Evolutionary conservation across 2,888 invertebrate species (phyloP), one percentile per base, ranked within the genome.

Genomic region (Drosophila nr. medialis): DNA sequence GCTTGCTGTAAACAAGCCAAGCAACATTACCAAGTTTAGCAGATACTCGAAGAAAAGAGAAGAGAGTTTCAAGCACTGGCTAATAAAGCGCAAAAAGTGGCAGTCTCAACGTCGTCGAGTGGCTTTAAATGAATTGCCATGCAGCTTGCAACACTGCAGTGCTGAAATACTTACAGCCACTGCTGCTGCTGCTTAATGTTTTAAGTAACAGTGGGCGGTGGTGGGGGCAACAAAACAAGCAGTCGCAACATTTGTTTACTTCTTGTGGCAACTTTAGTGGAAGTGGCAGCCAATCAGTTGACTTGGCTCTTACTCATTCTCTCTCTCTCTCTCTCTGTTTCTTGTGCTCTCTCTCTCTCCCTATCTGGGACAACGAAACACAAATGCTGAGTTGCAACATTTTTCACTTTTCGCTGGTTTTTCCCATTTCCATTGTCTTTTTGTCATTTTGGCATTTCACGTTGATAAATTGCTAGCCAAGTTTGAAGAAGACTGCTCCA

Each of bases 391-490:
- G 65, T 64, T 72, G 81, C 67, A 74, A 81, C 79, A 81, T 86
- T 85, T 86, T 86, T 86, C 83, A 85, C 83, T 83, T 78, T 85
- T 75, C 68, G 45, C 45, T 54, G 45, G 64, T 51, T 45, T 15
- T 40, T 45, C n/a, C 55, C 24, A 32, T 15, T 36, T 34, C 36
- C n/a, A 36, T 18, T 54, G 34, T 54, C 24, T 62, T 55, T 63
- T 56, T 70, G 64, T 70, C 62, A 63, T 70, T 72, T 66, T 77
- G 77, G 75, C 74, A 72, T 77, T 87, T 83, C 80, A 83, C 84
- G 87, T 86, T 86, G 86, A 86, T 86, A 87, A 86, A 86, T 87
- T 86, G 81, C 75, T 18, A 71, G 67, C 68, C 59, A 60, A 68
- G 61, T 68, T 77, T 72, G 62, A 58, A 71, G 50, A 54, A 68